Percentiles rank a stretch among this genome's conserved stretches.
phyloP scores from a whole-genome alignment of 2,888 invertebrate species.

The Polietes domitor region DNA sequence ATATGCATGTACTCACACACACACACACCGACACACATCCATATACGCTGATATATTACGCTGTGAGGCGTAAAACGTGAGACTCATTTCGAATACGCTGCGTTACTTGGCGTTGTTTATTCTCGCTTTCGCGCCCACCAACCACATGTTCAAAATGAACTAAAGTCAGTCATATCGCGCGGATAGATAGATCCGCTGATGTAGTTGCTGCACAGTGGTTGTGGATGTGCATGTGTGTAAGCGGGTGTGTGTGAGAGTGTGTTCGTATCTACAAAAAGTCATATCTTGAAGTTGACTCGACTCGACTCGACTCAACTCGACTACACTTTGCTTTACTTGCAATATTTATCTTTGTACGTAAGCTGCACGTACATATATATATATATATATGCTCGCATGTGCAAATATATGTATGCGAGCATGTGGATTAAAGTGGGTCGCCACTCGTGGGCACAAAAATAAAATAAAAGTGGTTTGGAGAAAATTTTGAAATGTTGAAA shows the following conservation, averaged over 20 bases:
- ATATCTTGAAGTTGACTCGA: conserved; percentile 38
- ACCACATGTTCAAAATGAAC: conserved; percentile 45
- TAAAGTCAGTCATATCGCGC: conserved; percentile 42
- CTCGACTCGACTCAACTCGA: conserved; percentile 12
- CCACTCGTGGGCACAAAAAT: too few relatives aligned
- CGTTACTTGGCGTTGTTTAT: conserved; percentile 1
- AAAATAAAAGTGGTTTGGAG: too few relatives aligned
- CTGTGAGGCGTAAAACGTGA: conserved; percentile 78
- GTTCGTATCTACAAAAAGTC: conserved; percentile 32
- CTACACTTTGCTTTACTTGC: conserved; percentile 26
- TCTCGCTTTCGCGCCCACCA: conserved; percentile 26
- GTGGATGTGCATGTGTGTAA: neutral
- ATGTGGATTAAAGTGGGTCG: too few relatives aligned
- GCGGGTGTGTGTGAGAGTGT: neutral
- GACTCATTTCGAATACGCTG: conserved; percentile 70
- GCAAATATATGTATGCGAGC: too few relatives aligned
- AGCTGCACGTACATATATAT: neutral
- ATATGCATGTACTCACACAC: conserved; percentile 22
- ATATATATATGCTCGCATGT: too few relatives aligned
- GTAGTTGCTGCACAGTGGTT: conserved; percentile 4
- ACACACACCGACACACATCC: neutral
- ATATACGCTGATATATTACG: conserved; percentile 76
- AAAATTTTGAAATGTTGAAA: too few relatives aligned
- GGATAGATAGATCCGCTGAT: conserved; percentile 15
- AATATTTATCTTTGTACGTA: conserved; percentile 22